These are phyloP conservation scores for Austrolebias charrua DNA, from an alignment of 2,797 vertebrate species.

Conservation along the genomic window DNA sequence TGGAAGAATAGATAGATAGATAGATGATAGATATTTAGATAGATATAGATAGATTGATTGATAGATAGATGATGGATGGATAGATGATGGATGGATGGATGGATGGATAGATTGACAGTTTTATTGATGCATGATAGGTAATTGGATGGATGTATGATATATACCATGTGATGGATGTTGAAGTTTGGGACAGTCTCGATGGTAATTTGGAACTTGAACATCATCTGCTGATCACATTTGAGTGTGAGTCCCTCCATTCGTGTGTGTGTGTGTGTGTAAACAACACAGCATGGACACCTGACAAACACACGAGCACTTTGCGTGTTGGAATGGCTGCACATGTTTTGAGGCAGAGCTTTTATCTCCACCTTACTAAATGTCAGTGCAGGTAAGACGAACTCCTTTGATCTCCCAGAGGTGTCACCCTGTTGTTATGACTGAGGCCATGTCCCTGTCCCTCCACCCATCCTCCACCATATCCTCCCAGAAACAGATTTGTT, in stretches of 20 bases:
- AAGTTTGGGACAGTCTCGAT: slow-evolving; percentile 5
- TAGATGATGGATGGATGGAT: too few relatives aligned
- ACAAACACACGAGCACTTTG: slow-evolving; percentile 61
- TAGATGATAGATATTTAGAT: neutral
- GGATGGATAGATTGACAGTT: neutral
- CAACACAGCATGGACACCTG: slow-evolving; percentile 43
- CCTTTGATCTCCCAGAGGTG: slow-evolving; percentile 73
- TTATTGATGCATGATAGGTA: neutral
- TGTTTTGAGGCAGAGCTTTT: slow-evolving; percentile 76
- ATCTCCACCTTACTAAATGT: slow-evolving; percentile 75
- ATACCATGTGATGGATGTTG: slow-evolving; percentile 19
- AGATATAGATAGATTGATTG: neutral
- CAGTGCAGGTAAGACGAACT: slow-evolving; percentile 66
- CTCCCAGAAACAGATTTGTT: slow-evolving; percentile 63
- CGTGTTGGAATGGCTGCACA: slow-evolving; percentile 61
- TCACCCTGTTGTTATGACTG: slow-evolving; percentile 73
- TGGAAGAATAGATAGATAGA: neutral
- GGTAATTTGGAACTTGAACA: slow-evolving; percentile 56
- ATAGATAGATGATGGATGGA: neutral
- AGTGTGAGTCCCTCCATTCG: slow-evolving; percentile 8
- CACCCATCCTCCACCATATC: slow-evolving; percentile 9
- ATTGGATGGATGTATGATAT: too few relatives aligned
- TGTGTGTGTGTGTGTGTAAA: neutral
- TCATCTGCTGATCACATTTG: slow-evolving; percentile 65
- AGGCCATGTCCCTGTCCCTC: slow-evolving; percentile 52